These are phyloP conservation scores for Neomorphus geoffroyi DNA, from an alignment of 2,797 vertebrate genomes.

Conservation along the genomic window DNA sequence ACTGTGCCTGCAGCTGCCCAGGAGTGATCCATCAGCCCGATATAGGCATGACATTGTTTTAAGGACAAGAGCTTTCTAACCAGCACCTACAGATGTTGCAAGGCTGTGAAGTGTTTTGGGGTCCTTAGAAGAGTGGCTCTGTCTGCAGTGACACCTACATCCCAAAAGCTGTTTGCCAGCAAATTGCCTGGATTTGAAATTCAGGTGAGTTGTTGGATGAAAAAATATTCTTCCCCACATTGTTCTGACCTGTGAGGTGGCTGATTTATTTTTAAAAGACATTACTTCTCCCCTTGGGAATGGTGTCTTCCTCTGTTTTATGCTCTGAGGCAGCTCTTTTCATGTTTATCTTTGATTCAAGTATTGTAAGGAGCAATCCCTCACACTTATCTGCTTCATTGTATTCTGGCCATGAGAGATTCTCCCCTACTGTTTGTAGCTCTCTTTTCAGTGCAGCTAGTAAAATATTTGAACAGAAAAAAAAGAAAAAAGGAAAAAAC, in stretches of 20 bases:
- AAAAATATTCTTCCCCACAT: background rate
- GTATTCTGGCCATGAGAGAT: conserved; percentile 57
- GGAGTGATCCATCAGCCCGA: background rate
- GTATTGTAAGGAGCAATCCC: conserved; percentile 60
- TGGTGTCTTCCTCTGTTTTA: conserved; percentile 53
- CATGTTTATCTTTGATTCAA: conserved; percentile 67
- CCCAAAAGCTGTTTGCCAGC: background rate
- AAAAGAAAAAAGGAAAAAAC: background rate
- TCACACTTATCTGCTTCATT: conserved; percentile 25
- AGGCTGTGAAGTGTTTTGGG: background rate
- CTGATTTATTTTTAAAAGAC: conserved; percentile 39
- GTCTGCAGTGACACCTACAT: accelerated
- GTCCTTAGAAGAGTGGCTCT: background rate
- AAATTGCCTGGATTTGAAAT: conserved; percentile 26
- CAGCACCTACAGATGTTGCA: background rate
- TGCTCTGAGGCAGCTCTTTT: conserved; percentile 50
- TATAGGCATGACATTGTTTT: background rate
- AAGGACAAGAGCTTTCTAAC: background rate
- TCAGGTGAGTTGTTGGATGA: background rate
- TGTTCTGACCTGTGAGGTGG: conserved; percentile 18
- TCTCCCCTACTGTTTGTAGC: conserved; percentile 61
- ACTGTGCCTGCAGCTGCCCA: accelerated
- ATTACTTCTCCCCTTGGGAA: conserved; percentile 17
- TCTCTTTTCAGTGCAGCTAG: conserved; percentile 51
- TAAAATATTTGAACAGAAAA: conserved; percentile 52